Percentiles rank a stretch among this genome's conserved stretches.
Evolutionary conservation across 1,140 invertebrate species (phyloP).

Genomic region (Eufriesea mexicana): DNA sequence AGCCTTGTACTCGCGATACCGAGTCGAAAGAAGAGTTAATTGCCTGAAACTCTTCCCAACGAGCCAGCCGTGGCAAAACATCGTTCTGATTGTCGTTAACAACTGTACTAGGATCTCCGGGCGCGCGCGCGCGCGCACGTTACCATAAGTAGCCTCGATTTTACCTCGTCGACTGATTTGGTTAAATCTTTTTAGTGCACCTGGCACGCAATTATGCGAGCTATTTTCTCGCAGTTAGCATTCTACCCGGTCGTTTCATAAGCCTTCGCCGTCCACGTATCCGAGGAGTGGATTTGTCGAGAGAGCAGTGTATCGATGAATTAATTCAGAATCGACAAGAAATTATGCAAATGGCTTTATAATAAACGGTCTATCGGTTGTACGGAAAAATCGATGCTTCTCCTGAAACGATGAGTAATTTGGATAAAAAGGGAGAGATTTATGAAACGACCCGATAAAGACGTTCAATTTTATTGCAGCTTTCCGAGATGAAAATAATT

Average conservation of each 20-base stretch:
- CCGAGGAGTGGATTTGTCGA: background rate
- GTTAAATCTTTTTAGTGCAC: conserved; percentile 40
- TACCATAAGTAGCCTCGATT: conserved; percentile 27
- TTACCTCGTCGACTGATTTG: conserved; percentile 39
- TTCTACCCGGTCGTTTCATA: conserved; percentile 19
- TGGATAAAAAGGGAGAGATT: background rate
- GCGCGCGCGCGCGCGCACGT: background rate
- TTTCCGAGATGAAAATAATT: background rate
- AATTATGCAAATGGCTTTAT: conserved; percentile 4
- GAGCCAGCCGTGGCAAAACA: conserved; percentile 26
- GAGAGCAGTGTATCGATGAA: background rate
- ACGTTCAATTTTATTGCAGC: background rate
- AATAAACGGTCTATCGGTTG: too few species aligned
- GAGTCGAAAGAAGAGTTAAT: conserved; percentile 45
- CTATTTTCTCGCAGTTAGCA: conserved; percentile 4
- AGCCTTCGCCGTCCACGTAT: background rate
- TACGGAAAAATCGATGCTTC: background rate
- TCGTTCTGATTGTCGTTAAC: conserved; percentile 36
- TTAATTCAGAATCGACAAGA: background rate
- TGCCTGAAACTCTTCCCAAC: conserved; percentile 26
- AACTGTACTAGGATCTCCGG: conserved; percentile 30
- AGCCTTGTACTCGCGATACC: conserved; percentile 11
- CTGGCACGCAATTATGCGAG: conserved; percentile 31
- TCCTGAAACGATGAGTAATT: background rate
- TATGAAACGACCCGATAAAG: background rate